These are phyloP conservation scores for Jordanella pulchra DNA, from an alignment of 2,797 vertebrate genomes.

Conservation along the genomic window DNA sequence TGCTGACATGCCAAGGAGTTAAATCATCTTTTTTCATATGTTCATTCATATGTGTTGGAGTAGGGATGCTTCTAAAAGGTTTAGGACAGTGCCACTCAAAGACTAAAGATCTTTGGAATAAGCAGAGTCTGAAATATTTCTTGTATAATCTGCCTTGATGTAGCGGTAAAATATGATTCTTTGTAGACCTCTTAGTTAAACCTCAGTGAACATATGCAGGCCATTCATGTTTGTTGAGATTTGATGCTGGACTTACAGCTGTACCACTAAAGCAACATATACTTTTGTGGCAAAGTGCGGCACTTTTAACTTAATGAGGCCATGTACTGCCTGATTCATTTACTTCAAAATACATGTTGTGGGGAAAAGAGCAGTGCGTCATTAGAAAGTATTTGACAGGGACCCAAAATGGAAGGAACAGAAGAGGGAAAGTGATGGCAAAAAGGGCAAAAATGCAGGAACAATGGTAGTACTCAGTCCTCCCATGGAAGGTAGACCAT, in stretches of 20 bases:
- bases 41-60: too few species aligned
- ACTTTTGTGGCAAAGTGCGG: constrained; percentile 67
- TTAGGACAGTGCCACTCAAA: neutral
- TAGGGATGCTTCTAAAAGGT: too few species aligned
- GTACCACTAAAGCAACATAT: constrained; percentile 57
- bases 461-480: constrained; percentile 9
- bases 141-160: neutral
- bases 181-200: neutral
- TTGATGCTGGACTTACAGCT: constrained; percentile 31
- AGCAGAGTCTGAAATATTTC: neutral
- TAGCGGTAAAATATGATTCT: neutral
- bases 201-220: neutral
- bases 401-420: constrained; percentile 59
- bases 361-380: constrained; percentile 68
- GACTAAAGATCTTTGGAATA: neutral
- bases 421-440: constrained; percentile 7
- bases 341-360: constrained; percentile 75
- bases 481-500: constrained; percentile 21
- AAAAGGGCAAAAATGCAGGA: constrained; percentile 33
- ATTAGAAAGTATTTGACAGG: constrained; percentile 78
- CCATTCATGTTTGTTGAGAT: constrained; percentile 25
- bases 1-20: too few species aligned
- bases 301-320: constrained; percentile 79
- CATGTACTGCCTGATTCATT: constrained; percentile 74
- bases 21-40: too few species aligned